These are phyloP conservation scores for Cryptosula pallasiana DNA, from an alignment of 2,888 invertebrate species.

Conservation along the genomic window DNA sequence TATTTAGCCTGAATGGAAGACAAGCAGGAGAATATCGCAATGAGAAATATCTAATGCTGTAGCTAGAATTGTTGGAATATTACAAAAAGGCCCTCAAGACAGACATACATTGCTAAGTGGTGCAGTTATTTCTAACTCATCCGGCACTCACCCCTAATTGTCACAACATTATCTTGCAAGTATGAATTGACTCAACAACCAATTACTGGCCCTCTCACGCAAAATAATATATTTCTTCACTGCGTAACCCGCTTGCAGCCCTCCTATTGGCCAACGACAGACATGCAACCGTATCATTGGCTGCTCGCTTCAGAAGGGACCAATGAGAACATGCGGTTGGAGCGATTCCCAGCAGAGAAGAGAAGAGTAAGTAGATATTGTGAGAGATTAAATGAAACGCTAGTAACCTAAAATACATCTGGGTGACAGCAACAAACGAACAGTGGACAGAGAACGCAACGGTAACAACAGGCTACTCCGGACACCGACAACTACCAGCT, in stretches of 20 bases:
- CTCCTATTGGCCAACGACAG: neutral
- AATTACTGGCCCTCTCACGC: neutral
- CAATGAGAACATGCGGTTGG: too few relatives aligned
- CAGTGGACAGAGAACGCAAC: too few relatives aligned
- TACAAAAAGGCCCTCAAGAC: too few relatives aligned
- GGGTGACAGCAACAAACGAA: too few relatives aligned
- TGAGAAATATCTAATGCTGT: neutral
- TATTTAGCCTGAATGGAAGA: too few relatives aligned
- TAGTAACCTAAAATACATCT: too few relatives aligned
- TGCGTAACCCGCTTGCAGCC: too few relatives aligned
- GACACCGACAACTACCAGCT: too few relatives aligned
- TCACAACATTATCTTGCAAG: neutral
- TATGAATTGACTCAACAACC: neutral
- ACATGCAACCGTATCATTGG: neutral
- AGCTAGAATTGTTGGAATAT: neutral
- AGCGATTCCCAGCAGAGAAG: too few relatives aligned
- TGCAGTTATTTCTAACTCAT: neutral
- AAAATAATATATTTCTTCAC: neutral
- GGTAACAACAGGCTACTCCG: too few relatives aligned
- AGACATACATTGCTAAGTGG: neutral
- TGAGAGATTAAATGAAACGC: too few relatives aligned
- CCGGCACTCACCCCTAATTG: neutral
- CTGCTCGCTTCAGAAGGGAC: neutral
- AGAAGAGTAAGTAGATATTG: neutral
- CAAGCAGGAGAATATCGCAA: too few relatives aligned